Conservation (phyloP, 37 sponge, comb jelly and placozoan genomes). For the Beroe ovata region DNA sequence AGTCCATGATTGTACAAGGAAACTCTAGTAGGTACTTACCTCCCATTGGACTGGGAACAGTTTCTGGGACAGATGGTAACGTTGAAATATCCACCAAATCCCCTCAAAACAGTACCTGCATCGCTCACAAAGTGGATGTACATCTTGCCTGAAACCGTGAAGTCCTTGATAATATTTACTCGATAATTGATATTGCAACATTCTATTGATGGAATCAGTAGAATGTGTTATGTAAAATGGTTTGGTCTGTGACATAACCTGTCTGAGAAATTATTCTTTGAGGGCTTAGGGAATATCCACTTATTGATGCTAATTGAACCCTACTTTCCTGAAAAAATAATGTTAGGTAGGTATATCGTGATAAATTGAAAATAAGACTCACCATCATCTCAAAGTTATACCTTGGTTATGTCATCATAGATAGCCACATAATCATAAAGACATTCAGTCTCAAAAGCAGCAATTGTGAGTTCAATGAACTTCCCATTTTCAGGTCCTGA, state of each 20-base stretch:
- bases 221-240: too few species aligned
- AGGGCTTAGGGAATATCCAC: neutral
- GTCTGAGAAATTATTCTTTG: neutral
- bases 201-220: too few species aligned
- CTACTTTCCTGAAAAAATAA: neutral
- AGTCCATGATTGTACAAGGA: too few species aligned
- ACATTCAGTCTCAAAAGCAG: slow-evolving; percentile 29
- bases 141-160: slow-evolving; percentile 8
- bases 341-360: too few species aligned
- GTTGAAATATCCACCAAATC: neutral
- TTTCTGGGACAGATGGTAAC: slow-evolving; percentile 28
- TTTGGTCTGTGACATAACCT: too few species aligned
- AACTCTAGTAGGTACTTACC: too few species aligned
- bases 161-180: too few species aligned
- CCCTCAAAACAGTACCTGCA: neutral
- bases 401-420: slow-evolving; percentile 4
- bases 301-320: slow-evolving; percentile 6
- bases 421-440: slow-evolving; percentile 39
- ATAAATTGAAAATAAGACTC: too few species aligned
- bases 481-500: slow-evolving; percentile 9
- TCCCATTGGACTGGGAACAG: slow-evolving; percentile 13
- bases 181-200: too few species aligned
- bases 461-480: slow-evolving; percentile 3
- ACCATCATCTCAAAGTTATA: neutral
- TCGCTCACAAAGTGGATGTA: slow-evolving; percentile 23